Evolutionary conservation across 2,113 vertebrate genomes (phyloP).

Genomic region (Pristiophorus japonicus): DNA sequence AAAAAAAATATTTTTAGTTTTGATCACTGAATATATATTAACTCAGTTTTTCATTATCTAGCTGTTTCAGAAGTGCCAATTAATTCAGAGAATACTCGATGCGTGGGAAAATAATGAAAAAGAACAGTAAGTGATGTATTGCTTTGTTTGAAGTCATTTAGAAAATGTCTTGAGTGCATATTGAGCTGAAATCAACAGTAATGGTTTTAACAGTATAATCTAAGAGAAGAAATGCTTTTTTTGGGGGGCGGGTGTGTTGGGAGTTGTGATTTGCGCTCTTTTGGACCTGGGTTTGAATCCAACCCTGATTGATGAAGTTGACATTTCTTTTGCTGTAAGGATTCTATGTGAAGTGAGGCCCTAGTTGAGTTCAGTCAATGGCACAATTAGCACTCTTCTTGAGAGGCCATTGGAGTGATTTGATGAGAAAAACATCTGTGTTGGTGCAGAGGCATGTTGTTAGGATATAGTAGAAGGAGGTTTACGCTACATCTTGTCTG

Average conservation of each 20-base stretch:
- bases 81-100: slow-evolving; percentile 91
- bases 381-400: background rate
- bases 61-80: slow-evolving; percentile 93
- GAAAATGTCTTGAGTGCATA: background rate
- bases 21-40: background rate
- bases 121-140: slow-evolving; percentile 80
- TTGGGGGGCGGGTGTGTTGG: too few species aligned
- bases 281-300: background rate
- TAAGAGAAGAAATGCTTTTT: background rate
- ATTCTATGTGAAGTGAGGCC: background rate
- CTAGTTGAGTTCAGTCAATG: background rate
- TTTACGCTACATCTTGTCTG: background rate
- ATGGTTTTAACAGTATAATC: background rate
- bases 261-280: background rate
- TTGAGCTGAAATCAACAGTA: background rate
- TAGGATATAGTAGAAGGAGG: background rate
- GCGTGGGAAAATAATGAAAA: slow-evolving; percentile 94
- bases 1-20: background rate
- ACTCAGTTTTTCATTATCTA: slow-evolving; percentile 26
- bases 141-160: background rate
- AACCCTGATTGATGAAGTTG: background rate
- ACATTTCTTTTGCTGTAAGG: background rate
- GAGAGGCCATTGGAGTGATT: background rate
- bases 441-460: background rate
- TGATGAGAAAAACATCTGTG: background rate